phyloP scores from a whole-genome alignment of 2,113 vertebrate genomes.

The Stercorarius parasiticus region DNA sequence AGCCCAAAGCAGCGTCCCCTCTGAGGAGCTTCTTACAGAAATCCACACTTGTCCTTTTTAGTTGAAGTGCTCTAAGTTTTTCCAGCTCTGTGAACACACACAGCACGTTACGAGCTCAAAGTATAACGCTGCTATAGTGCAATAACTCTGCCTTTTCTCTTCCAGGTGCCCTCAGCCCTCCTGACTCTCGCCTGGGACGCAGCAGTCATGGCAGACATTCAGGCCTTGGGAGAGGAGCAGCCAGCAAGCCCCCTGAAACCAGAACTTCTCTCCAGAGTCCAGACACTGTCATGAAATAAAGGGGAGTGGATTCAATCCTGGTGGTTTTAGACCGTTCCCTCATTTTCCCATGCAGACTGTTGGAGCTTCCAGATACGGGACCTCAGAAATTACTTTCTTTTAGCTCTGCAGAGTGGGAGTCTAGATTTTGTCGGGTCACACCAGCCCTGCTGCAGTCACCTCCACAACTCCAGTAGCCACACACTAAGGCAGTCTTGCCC shows the following conservation, averaged over 20 bases:
- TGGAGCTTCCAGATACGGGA: not conserved
- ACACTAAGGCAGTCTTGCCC: not conserved
- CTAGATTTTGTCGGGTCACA: not conserved
- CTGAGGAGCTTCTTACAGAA: not conserved
- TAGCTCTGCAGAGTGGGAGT: not conserved
- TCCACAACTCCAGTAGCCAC: not conserved
- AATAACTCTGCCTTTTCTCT: not conserved
- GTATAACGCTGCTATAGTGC: accelerated
- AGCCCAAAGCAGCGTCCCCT: not conserved
- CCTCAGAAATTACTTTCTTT: not conserved
- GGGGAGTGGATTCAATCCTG: not conserved
- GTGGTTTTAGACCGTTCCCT: not conserved
- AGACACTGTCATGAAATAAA: constrained; percentile 83
- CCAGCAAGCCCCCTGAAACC: constrained; percentile 73
- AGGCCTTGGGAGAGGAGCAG: constrained; percentile 73
- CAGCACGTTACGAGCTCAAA: accelerated
- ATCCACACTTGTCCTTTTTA: not conserved
- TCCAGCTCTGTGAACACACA: accelerated
- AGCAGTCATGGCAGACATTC: constrained; percentile 83
- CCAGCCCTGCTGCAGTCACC: not conserved
- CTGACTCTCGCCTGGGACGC: constrained; percentile 87
- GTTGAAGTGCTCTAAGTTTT: not conserved
- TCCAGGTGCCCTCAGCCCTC: constrained; percentile 89
- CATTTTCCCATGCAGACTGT: not conserved
- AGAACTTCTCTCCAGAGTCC: constrained; percentile 75